Evolutionary conservation across 2,888 invertebrate genomes (phyloP).

Genomic region (Drosophila subsilvestris): DNA sequence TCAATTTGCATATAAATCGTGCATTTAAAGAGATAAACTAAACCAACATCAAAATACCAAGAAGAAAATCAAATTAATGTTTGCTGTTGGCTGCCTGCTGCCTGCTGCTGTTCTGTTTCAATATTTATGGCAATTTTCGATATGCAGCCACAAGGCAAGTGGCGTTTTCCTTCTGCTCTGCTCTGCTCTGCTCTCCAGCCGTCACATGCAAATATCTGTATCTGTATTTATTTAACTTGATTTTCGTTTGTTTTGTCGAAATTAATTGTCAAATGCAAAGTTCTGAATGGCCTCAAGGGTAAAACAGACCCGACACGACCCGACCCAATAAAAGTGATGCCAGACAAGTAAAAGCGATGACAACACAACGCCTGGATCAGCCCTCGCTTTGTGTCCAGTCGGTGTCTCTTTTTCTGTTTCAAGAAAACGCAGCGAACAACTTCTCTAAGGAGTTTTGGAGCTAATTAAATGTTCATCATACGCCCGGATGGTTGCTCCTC

Average conservation of each 20-base stretch:
- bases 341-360: too few relatives aligned
- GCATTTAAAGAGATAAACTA: slow-evolving; percentile 14
- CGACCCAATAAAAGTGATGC: neutral
- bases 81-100: slow-evolving; percentile 10
- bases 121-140: slow-evolving; percentile 37
- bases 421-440: slow-evolving; percentile 13
- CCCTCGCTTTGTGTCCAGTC: slow-evolving; percentile 17
- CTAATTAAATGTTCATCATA: slow-evolving; percentile 52
- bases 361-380: slow-evolving; percentile 22
- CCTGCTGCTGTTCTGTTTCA: slow-evolving; percentile 14
- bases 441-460: slow-evolving; percentile 32
- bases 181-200: neutral
- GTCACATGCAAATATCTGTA: slow-evolving; percentile 36
- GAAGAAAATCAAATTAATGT: slow-evolving; percentile 28
- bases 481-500: slow-evolving; percentile 38
- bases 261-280: slow-evolving; percentile 20
- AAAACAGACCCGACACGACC: too few relatives aligned
- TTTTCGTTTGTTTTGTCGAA: slow-evolving; percentile 39
- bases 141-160: neutral
- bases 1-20: slow-evolving; percentile 44
- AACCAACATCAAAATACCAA: neutral
- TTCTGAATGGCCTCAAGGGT: slow-evolving; percentile 3
- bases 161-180: neutral
- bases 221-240: slow-evolving; percentile 43
- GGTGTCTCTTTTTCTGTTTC: slow-evolving; percentile 5